Conservation (phyloP, 2,113 vertebrate species). For the Aramus guarauna region DNA sequence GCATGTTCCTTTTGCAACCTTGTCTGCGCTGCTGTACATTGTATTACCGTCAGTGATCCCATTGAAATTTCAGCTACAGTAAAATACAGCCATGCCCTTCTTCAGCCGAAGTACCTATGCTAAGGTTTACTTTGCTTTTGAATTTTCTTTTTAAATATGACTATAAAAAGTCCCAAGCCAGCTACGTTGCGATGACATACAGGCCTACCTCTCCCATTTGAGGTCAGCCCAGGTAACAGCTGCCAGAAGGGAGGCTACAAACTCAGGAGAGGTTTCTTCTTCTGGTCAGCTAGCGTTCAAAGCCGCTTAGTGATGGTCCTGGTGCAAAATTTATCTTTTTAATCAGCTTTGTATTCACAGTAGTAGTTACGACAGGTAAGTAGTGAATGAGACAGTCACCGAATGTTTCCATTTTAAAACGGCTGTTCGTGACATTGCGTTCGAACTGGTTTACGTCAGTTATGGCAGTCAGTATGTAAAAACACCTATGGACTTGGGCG, state of each 20-base stretch:
- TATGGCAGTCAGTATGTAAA: not conserved
- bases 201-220: not conserved
- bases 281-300: not conserved
- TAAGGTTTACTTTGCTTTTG: not conserved
- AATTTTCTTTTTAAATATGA: not conserved
- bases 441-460: not conserved
- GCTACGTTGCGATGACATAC: not conserved
- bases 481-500: not conserved
- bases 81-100: not conserved
- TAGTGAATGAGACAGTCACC: rapidly evolving
- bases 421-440: not conserved
- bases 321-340: not conserved
- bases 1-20: not conserved
- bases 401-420: not conserved
- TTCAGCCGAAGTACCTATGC: not conserved
- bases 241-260: not conserved
- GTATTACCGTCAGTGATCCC: not conserved
- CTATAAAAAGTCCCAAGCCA: not conserved
- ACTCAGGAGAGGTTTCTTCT: not conserved
- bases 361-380: not conserved
- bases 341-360: not conserved
- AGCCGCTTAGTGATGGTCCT: not conserved
- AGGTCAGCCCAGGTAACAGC: not conserved
- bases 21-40: not conserved
- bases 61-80: not conserved